phyloP scores from a whole-genome alignment of 2,888 invertebrate species.

The Odontothrips loti region DNA sequence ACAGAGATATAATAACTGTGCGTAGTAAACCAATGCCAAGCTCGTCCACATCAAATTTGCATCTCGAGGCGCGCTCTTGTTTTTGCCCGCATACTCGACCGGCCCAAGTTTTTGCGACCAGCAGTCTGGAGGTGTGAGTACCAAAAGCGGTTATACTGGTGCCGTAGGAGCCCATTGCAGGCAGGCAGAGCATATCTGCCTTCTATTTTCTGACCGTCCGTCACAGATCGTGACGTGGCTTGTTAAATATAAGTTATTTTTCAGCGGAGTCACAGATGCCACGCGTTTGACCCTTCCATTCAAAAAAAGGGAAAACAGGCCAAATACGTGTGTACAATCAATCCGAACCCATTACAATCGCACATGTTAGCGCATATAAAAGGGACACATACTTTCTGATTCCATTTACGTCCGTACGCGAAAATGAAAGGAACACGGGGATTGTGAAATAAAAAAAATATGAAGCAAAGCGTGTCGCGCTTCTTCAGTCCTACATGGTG shows the following conservation, averaged over 20 bases:
- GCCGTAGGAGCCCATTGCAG: neutral
- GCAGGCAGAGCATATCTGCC: no score
- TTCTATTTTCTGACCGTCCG: no score
- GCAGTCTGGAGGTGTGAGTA: neutral
- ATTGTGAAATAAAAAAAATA: neutral
- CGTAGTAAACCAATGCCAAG: neutral
- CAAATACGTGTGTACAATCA: neutral
- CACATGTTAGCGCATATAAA: neutral
- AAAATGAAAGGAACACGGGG: neutral
- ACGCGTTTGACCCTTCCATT: no score
- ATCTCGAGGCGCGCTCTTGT: neutral
- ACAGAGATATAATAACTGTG: neutral
- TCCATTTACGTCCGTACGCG: no score
- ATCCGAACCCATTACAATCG: neutral
- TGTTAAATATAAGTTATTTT: neutral
- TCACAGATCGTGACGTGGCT: neutral
- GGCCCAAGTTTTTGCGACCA: neutral
- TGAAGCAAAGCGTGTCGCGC: neutral
- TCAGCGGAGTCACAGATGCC: neutral
- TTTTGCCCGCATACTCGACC: slow-evolving; percentile 10
- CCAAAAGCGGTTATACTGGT: slow-evolving; percentile 10
- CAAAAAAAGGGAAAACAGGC: neutral
- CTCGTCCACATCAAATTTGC: slow-evolving; percentile 18
- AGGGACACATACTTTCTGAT: neutral
- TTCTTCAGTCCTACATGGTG: neutral